Base-by-base conservation (phyloP, 1,140 invertebrate species). In the Aphelenchoides fujianensis region DNA sequence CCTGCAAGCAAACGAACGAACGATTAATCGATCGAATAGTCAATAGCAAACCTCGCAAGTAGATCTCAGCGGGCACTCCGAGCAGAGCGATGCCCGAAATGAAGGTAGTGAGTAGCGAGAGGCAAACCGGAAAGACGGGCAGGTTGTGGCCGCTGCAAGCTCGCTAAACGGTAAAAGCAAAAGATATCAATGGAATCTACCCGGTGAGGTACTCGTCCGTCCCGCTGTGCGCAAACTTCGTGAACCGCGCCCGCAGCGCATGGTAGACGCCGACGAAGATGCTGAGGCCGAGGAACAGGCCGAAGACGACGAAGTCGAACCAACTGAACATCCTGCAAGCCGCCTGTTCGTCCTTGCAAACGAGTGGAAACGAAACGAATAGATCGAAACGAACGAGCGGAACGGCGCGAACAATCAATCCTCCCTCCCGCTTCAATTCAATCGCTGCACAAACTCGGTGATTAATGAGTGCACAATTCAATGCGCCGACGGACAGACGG, bases 281-380 rank as follows among this genome's bases (percentile, higher is more conserved):
- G 0, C 84, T 85, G 2, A 85, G 63, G 3, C 80, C 63, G 2
- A 86, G 68, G 36, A 84, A 79, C 1, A 77, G 41, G 2, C 73
- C 80, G 69, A 86, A 86, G 3, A 86, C 55, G 0, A 83, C 55
- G 63, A 85, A 86, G 69, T 86, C 85, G n/a, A 78, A 19, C 7
- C 32, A 5, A n/a, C 41, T 16, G 36, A 78, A 78, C 76, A 78
- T 78, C 35, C n/a, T 62, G n/a, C n/a, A n/a, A n/a, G n/a, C n/a
- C n/a, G n/a, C n/a, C n/a, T n/a, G n/a, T n/a, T n/a, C n/a, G n/a
- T n/a, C n/a, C n/a, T n/a, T n/a, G n/a, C n/a, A n/a, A n/a, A n/a
- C n/a, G n/a, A n/a, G n/a, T n/a, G n/a, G n/a, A n/a, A n/a, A n/a
- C n/a, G n/a, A n/a, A n/a, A n/a, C n/a, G n/a, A n/a, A n/a, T n/a